phyloP scores from a whole-genome alignment of 2,113 vertebrate genomes.

The Siniperca chuatsi region DNA sequence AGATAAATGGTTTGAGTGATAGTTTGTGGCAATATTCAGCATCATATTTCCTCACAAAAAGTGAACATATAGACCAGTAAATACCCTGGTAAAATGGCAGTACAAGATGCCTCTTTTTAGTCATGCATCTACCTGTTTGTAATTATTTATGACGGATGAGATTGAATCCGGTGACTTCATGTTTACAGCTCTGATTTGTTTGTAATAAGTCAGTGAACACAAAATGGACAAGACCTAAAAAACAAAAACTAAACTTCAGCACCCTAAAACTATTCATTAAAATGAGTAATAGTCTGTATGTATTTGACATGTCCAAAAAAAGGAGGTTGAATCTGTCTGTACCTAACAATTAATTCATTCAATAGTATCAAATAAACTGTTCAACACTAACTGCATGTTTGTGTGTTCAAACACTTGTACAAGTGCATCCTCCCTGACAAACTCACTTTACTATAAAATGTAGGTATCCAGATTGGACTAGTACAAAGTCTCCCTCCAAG shows the following conservation, averaged over 20 bases:
- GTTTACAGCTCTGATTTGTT: no score
- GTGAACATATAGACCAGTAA: no score
- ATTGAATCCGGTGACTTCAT: no score
- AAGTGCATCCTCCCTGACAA: constrained; percentile 3
- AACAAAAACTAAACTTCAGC: background rate
- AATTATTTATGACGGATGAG: background rate
- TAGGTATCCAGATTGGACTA: constrained; percentile 16
- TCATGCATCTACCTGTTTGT: background rate
- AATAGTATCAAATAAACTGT: background rate
- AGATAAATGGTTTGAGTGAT: constrained; percentile 19
- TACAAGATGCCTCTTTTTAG: background rate
- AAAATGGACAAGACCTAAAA: no score
- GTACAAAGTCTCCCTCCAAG: constrained; percentile 33
- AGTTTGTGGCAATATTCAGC: no score
- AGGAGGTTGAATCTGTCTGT: background rate
- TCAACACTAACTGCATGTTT: background rate
- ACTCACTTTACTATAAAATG: background rate
- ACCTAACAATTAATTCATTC: background rate
- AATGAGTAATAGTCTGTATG: background rate
- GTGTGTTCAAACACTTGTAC: background rate
- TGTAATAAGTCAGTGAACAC: background rate
- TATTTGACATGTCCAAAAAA: background rate
- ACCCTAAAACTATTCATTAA: background rate
- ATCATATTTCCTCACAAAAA: background rate
- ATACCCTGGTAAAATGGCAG: background rate